These are phyloP conservation scores for Sinosuthora webbiana DNA, from an alignment of 2,113 vertebrate genomes.

Conservation along the genomic window DNA sequence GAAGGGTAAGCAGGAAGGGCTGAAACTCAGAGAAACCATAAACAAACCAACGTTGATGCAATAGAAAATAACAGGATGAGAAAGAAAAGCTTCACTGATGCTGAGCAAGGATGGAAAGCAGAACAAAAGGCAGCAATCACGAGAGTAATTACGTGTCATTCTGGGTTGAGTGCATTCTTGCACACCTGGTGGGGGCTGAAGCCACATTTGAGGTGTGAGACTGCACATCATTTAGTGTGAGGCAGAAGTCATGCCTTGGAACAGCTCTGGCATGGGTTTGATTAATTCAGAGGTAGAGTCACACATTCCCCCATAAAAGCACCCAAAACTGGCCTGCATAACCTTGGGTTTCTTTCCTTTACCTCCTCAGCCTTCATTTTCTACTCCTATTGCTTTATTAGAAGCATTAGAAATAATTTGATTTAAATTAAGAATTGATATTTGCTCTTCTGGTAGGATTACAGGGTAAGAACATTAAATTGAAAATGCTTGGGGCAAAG, in stretches of 20 bases:
- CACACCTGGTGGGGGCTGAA: background rate
- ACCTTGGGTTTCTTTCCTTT: background rate
- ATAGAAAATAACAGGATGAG: background rate
- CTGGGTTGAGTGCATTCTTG: background rate
- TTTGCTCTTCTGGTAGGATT: constrained; percentile 31
- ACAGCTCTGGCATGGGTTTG: background rate
- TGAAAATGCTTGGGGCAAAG: constrained; percentile 31
- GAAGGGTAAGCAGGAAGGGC: background rate
- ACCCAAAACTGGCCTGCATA: background rate
- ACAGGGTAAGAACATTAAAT: background rate
- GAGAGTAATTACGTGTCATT: background rate
- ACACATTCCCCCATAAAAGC: background rate
- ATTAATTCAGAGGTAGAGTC: background rate
- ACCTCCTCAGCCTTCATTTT: background rate
- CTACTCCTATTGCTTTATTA: background rate
- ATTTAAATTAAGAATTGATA: constrained; percentile 28
- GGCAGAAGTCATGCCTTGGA: background rate
- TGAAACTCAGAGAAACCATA: background rate
- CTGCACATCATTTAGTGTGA: background rate
- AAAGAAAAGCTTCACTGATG: background rate
- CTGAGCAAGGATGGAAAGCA: background rate
- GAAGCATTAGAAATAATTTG: constrained; percentile 27
- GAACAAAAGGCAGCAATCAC: background rate
- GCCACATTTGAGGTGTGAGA: background rate
- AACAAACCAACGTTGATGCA: background rate